Conservation (phyloP, 1,140 invertebrate genomes). For the Camponotus vicinus region DNA sequence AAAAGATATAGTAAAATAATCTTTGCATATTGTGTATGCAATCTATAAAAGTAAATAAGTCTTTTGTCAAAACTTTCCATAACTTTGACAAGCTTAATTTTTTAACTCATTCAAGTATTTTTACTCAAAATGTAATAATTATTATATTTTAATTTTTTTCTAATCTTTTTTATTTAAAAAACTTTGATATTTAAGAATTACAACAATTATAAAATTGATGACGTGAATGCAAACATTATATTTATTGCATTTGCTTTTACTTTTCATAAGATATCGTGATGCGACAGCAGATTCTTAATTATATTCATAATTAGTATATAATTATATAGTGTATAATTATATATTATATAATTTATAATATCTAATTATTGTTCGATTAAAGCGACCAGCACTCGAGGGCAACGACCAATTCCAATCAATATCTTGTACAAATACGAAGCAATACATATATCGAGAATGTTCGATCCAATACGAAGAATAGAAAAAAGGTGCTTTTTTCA, state of each 20-base stretch:
- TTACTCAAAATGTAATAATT: no score
- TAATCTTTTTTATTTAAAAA: background rate
- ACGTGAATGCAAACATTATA: background rate
- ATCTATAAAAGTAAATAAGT: no score
- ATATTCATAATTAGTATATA: conserved; percentile 32
- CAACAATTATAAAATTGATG: background rate
- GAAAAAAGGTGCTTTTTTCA: background rate
- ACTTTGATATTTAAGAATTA: background rate
- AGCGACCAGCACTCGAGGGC: conserved; percentile 17
- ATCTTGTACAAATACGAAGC: conserved; percentile 7
- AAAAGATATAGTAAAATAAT: no score
- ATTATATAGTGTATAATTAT: no score
- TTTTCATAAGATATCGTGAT: background rate
- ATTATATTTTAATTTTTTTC: background rate
- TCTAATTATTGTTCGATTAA: conserved; percentile 22
- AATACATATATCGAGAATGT: background rate
- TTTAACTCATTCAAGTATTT: no score
- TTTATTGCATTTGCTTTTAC: background rate
- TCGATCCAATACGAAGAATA: background rate
- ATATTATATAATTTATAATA: background rate
- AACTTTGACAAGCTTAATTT: no score
- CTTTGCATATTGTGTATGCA: no score
- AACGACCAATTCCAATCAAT: conserved; percentile 52
- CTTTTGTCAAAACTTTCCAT: no score
- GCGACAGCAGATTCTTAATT: background rate